Conservation (phyloP, 1,140 invertebrate species). For the Leptopilina clavipes region DNA sequence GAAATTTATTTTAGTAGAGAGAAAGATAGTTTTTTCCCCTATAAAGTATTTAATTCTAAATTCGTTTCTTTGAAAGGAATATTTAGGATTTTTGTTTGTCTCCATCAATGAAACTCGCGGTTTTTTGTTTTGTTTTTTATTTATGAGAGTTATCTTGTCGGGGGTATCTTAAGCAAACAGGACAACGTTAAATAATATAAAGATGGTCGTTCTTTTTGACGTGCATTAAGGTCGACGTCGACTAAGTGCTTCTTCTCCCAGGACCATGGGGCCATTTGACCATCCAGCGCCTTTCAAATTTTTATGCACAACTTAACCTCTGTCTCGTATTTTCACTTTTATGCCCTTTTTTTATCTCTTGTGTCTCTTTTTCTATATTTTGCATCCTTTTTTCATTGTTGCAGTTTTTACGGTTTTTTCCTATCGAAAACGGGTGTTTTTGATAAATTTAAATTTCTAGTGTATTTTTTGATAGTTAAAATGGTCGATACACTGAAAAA, state of each 20-base stretch:
- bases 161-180: constrained; percentile 48
- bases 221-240: constrained; percentile 61
- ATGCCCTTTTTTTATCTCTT: constrained; percentile 15
- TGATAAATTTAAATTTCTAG: too few species aligned
- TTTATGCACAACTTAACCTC: constrained; percentile 41
- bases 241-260: constrained; percentile 61
- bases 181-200: constrained; percentile 58
- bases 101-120: constrained; percentile 40
- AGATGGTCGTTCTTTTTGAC: constrained; percentile 61
- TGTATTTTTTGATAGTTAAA: too few species aligned
- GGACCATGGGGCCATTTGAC: constrained; percentile 41
- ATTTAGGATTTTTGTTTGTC: not conserved
- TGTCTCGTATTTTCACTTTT: constrained; percentile 31
- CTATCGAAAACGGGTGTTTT: too few species aligned
- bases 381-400: constrained; percentile 38
- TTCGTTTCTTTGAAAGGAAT: constrained; percentile 25
- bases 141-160: constrained; percentile 56
- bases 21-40: too few species aligned
- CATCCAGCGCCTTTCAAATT: constrained; percentile 48
- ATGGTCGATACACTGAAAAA: too few species aligned
- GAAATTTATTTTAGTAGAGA: too few species aligned
- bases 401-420: too few species aligned
- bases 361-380: not conserved
- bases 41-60: too few species aligned
- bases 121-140: constrained; percentile 40